Evolutionary conservation across 2,888 invertebrate species (phyloP), one percentile per base, ranked within the genome.

Genomic region (Aphodius sticticus): DNA sequence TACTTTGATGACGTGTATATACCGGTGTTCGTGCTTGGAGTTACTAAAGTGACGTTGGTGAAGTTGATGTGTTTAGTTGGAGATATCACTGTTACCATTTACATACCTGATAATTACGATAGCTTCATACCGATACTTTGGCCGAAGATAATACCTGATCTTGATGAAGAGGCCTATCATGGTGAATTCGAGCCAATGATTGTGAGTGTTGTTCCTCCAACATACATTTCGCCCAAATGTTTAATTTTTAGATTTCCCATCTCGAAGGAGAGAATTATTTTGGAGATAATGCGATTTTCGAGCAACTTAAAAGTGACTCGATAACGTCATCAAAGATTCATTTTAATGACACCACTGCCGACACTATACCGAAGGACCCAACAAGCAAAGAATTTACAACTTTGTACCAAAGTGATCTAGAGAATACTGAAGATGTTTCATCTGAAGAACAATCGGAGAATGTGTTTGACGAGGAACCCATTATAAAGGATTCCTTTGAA

Each of bases 11-110:
- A 88, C 37, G 82, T 89, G 37, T 86, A 84, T 75, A 79, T 90
- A 5, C 89, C 89, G 2, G 90, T 90, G 79, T 87, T 87, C 80
- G 82, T 89, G n/a, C 87, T 88, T 15, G 80, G 84, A 38, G 82
- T 79, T 14, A 84, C 84, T 12, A 71, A 82, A 84, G 78, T 86
- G 86, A 1, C 81, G 87, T 53, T 83, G 85, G 38, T 90, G 14
- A 84, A 84, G 76, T 81, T 90, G 7, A 82, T 90, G 36, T 88
- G 88, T 69, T 82, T 83, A 0, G 87, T 89, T 0, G 87, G 88
- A 76, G 84, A 87, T 9, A 82, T 90, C 16, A 85, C 85, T 72
- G 86, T 90, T 0, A 83, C 84, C 70, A 87, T 90, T 80, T 86
- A 87, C 79, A 84, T 90, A 69, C 90, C 89, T 0, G 78, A 80